Evolutionary conservation across 2,888 invertebrate species (phyloP).

Genomic region (Vesta saturnalis): DNA sequence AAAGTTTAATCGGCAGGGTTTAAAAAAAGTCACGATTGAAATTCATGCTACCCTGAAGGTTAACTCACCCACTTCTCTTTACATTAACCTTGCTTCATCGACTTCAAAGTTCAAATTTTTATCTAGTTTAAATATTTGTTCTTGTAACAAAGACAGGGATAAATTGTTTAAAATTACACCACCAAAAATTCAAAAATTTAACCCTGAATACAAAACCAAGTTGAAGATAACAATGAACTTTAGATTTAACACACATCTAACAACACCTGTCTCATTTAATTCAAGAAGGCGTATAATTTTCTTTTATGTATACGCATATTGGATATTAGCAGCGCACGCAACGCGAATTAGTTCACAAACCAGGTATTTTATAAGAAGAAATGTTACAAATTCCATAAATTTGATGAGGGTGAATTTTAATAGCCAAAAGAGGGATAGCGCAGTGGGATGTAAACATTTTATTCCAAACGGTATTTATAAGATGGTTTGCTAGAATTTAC

Average conservation of each 20-base stretch:
- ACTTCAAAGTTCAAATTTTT: constrained; percentile 22
- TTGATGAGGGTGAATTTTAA: constrained; percentile 9
- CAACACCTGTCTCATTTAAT: not conserved
- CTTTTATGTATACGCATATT: not conserved
- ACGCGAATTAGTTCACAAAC: not conserved
- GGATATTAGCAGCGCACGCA: no score
- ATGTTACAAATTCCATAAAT: not conserved
- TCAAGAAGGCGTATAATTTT: not conserved
- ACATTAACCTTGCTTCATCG: constrained; percentile 13
- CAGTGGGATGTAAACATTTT: constrained; percentile 13
- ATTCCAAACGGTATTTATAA: constrained; percentile 22
- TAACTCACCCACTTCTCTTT: constrained; percentile 23
- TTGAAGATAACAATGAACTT: not conserved
- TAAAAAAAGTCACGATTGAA: constrained; percentile 24
- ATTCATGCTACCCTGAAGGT: constrained; percentile 25
- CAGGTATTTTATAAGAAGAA: not conserved
- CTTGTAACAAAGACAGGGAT: no score
- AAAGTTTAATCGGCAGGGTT: no score
- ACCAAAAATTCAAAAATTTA: no score
- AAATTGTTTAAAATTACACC: no score
- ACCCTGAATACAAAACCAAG: no score
- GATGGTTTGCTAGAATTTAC: constrained; percentile 33
- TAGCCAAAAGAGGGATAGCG: constrained; percentile 6
- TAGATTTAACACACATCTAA: not conserved
- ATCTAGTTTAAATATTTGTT: constrained; percentile 3